Conservation (phyloP, 2,888 invertebrate species). For the Girardia tigrina region DNA sequence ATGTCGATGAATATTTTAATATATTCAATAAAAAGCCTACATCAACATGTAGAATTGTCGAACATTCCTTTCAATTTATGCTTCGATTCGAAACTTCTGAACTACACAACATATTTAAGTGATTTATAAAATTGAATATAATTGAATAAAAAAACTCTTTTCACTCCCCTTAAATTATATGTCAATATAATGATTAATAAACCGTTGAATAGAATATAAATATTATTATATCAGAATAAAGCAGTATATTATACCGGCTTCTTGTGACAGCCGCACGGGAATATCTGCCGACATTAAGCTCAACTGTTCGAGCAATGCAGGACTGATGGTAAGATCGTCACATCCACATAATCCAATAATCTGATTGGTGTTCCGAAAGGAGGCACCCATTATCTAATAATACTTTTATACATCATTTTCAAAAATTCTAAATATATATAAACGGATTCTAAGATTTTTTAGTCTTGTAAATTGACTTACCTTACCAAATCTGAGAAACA, state of each 20-base stretch:
- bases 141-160: slow-evolving; percentile 45
- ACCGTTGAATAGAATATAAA: background rate
- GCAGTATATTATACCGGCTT: background rate
- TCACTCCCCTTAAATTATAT: background rate
- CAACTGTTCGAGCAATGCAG: slow-evolving; percentile 61
- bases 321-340: slow-evolving; percentile 76
- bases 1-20: too few relatives aligned
- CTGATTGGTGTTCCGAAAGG: slow-evolving; percentile 85
- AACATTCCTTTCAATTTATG: too few relatives aligned
- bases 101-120: too few relatives aligned
- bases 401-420: too few relatives aligned
- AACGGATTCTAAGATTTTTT: too few relatives aligned
- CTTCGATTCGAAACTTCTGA: too few relatives aligned
- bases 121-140: too few relatives aligned
- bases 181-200: background rate
- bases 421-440: too few relatives aligned
- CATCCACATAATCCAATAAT: slow-evolving; percentile 83
- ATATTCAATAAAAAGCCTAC: too few relatives aligned
- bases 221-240: background rate
- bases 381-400: slow-evolving; percentile 94
- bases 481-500: too few relatives aligned
- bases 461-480: too few relatives aligned
- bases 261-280: background rate
- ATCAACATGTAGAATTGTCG: too few relatives aligned
- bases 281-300: slow-evolving; percentile 51